phyloP scores from a whole-genome alignment of 2,888 invertebrate genomes.

The Doris montereyensis region DNA sequence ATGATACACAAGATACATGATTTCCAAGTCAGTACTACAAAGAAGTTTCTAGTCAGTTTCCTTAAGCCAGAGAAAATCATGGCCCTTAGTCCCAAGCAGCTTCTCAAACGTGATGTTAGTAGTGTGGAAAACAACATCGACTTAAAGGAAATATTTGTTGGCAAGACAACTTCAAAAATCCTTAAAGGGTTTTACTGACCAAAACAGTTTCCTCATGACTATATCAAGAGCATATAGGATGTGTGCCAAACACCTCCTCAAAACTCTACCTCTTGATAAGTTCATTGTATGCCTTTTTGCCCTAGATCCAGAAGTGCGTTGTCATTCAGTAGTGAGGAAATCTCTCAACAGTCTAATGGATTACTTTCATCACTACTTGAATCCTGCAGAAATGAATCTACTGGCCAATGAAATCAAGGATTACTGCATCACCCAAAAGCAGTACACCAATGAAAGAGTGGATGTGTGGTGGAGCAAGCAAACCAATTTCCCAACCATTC shows the following conservation, averaged over 20 bases:
- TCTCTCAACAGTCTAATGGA: slow-evolving; percentile 5
- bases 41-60: slow-evolving; percentile 4
- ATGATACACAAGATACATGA: slow-evolving; percentile 5
- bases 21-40: slow-evolving; percentile 7
- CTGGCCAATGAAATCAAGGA: slow-evolving; percentile 1
- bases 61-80: slow-evolving; percentile 1
- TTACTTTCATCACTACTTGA: neutral
- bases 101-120: neutral
- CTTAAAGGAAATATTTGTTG: neutral
- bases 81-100: slow-evolving; percentile 2
- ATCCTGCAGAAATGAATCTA: neutral
- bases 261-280: neutral
- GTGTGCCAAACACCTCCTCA: slow-evolving; percentile 6
- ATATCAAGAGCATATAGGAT: neutral
- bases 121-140: neutral
- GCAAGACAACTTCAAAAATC: neutral
- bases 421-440: neutral
- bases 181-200: neutral
- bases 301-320: neutral
- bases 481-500: neutral
- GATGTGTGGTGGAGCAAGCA: slow-evolving; percentile 13
- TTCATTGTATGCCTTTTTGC: neutral
- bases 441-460: neutral
- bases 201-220: slow-evolving; percentile 5
- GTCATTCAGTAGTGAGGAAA: neutral